Evolutionary conservation across 1,140 invertebrate species (phyloP).

Genomic region (Zaprionus ornatus): DNA sequence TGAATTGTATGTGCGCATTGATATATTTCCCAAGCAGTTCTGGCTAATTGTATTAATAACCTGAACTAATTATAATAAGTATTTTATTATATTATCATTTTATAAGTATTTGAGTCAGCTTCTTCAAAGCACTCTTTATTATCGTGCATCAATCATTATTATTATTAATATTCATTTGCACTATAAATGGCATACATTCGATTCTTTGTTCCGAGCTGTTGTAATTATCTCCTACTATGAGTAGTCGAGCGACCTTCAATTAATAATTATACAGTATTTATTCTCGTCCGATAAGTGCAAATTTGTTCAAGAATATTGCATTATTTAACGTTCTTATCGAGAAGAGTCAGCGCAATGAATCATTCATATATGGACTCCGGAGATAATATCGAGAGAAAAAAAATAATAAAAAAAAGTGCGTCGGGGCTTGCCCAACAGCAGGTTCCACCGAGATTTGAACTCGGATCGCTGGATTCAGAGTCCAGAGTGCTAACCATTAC

Average conservation of each 20-base stretch:
- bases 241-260: neutral
- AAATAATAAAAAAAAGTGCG: neutral
- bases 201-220: neutral
- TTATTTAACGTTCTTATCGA: constrained; percentile 18
- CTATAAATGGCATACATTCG: neutral
- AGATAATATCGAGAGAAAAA: neutral
- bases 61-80: neutral
- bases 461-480: constrained; percentile 95
- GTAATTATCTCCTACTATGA: neutral
- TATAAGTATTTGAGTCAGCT: neutral
- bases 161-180: neutral
- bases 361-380: neutral
- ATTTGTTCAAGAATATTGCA: neutral
- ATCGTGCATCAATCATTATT: neutral
- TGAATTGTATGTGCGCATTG: neutral
- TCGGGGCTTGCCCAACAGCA: constrained; percentile 71
- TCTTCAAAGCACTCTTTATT: neutral
- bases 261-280: constrained; percentile 4
- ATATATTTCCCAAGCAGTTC: neutral
- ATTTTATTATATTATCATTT: no score
- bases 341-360: constrained; percentile 13
- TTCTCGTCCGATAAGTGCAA: neutral
- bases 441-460: constrained; percentile 93
- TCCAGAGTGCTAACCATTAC: constrained; percentile 96
- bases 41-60: neutral